A percentile compares a stretch with the other conserved stretches of the same genome.
These are phyloP conservation scores for Diorhabda sublineata DNA, from an alignment of 1,140 invertebrate species.

Conservation along the genomic window DNA sequence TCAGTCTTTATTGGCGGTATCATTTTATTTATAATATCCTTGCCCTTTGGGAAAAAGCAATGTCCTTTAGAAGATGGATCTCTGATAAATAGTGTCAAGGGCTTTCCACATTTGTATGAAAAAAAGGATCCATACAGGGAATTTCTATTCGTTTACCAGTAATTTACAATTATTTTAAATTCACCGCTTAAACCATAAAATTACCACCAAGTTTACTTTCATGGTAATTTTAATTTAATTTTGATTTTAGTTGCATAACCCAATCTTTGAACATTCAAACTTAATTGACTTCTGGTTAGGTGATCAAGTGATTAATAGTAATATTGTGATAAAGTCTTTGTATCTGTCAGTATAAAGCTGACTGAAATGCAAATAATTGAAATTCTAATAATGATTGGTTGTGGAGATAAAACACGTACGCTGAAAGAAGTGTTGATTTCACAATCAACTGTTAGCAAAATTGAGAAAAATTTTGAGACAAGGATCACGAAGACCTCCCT, in stretches of 20 bases:
- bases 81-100: too few relatives aligned
- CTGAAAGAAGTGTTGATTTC: slow-evolving; percentile 17
- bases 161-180: not conserved
- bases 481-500: slow-evolving; percentile 3
- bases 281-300: not conserved
- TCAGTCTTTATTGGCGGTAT: too few relatives aligned
- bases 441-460: slow-evolving; percentile 10
- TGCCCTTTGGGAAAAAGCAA: too few relatives aligned
- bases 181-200: not conserved
- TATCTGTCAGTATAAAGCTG: not conserved
- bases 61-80: too few relatives aligned
- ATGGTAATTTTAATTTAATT: not conserved
- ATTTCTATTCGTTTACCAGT: not conserved
- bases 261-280: not conserved
- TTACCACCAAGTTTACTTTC: not conserved
- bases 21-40: too few relatives aligned
- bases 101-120: too few relatives aligned
- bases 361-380: slow-evolving; percentile 36
- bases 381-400: slow-evolving; percentile 23
- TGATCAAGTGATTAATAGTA: not conserved
- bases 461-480: slow-evolving; percentile 9
- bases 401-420: slow-evolving; percentile 18
- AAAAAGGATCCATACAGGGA: not conserved
- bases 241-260: not conserved
- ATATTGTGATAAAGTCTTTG: not conserved